These are phyloP conservation scores for Scaptodrosophila latifasciaeformis DNA, from an alignment of 2,888 invertebrate genomes.

Conservation along the genomic window DNA sequence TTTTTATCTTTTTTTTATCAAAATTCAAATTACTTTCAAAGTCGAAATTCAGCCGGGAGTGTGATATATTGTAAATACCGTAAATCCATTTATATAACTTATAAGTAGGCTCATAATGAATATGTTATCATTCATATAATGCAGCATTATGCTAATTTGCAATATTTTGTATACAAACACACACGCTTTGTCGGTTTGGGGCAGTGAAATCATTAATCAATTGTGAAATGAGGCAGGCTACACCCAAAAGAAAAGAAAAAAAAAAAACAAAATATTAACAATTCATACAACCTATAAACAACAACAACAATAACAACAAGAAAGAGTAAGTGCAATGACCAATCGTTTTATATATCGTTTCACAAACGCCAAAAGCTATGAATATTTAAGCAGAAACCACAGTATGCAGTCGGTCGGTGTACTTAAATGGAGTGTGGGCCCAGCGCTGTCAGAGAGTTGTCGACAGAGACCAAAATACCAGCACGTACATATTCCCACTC, in stretches of 20 bases:
- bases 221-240: constrained; percentile 56
- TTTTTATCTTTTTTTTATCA: too few relatives aligned
- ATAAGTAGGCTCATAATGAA: constrained; percentile 46
- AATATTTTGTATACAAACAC: constrained; percentile 10
- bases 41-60: too few relatives aligned
- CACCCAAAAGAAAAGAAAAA: constrained; percentile 35
- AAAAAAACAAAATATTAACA: constrained; percentile 9
- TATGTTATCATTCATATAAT: constrained; percentile 43
- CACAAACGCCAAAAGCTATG: constrained; percentile 32
- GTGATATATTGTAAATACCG: too few relatives aligned
- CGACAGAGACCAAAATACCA: too few relatives aligned
- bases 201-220: constrained; percentile 62
- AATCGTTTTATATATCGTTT: constrained; percentile 35
- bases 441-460: constrained; percentile 3
- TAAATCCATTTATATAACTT: constrained; percentile 54
- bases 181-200: neutral
- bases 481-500: too few relatives aligned
- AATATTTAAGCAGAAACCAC: constrained; percentile 38
- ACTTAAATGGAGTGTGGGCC: constrained; percentile 12
- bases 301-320: too few relatives aligned
- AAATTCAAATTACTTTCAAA: too few relatives aligned
- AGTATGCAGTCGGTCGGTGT: neutral
- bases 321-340: constrained; percentile 49
- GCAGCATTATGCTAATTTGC: constrained; percentile 57
- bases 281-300: too few relatives aligned